phyloP scores from a whole-genome alignment of 2,113 vertebrate genomes.

The Pyxicephalus adspersus region DNA sequence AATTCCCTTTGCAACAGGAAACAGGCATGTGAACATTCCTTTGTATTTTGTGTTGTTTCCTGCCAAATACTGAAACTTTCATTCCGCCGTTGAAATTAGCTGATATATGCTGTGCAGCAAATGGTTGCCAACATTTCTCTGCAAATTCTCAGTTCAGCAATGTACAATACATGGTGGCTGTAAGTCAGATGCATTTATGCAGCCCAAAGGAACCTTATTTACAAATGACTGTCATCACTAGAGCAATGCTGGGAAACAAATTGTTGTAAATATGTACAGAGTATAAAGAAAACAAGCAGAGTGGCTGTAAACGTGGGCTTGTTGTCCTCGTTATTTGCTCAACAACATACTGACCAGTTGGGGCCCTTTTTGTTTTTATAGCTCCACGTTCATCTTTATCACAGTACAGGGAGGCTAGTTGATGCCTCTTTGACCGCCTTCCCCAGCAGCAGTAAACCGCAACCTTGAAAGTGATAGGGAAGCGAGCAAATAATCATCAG shows the following conservation, averaged over 20 bases:
- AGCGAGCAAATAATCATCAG: conserved; percentile 68
- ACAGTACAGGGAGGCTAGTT: conserved; percentile 54
- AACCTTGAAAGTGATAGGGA: conserved; percentile 63
- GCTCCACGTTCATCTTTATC: conserved; percentile 58
- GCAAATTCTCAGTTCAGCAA: conserved; percentile 38
- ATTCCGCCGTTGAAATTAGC: conserved; percentile 10
- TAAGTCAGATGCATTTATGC: conserved; percentile 45
- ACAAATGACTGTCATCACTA: conserved; percentile 49
- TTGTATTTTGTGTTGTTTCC: too few species aligned
- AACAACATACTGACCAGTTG: conserved; percentile 61
- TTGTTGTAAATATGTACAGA: conserved; percentile 36
- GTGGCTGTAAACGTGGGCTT: conserved; percentile 33
- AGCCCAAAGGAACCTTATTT: conserved; percentile 48
- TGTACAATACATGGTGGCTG: conserved; percentile 25
- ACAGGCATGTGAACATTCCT: too few species aligned
- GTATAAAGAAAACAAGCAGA: conserved; percentile 36
- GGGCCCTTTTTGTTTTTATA: conserved; percentile 63
- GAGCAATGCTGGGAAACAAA: conserved; percentile 32
- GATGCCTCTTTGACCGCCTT: conserved; percentile 55
- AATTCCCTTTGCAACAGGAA: too few species aligned
- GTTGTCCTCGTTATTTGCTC: conserved; percentile 33
- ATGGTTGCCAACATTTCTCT: not conserved
- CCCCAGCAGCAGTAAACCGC: conserved; percentile 50
- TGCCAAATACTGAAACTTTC: too few species aligned
- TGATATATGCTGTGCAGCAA: conserved; percentile 4